These are phyloP conservation scores for Tetragonisca angustula DNA, from an alignment of 2,888 invertebrate genomes.

Conservation along the genomic window DNA sequence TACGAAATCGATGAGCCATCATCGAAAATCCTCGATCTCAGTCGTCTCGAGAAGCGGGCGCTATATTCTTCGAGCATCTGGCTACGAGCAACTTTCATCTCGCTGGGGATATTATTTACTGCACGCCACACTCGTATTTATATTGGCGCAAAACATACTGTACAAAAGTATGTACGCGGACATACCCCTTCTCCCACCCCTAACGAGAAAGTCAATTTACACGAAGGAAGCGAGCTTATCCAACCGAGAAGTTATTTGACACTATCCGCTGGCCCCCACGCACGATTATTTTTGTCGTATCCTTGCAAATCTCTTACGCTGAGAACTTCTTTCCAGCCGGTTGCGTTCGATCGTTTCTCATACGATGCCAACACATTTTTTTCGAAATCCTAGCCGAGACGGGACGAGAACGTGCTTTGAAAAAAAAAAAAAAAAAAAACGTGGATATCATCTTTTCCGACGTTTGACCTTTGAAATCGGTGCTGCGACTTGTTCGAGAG, in stretches of 20 bases:
- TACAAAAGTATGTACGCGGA: slow-evolving; percentile 30
- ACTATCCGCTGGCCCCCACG: slow-evolving; percentile 26
- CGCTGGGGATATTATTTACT: slow-evolving; percentile 55
- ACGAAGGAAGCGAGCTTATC: slow-evolving; percentile 39
- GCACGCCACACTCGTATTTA: slow-evolving; percentile 27
- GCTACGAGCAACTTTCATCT: slow-evolving; percentile 45
- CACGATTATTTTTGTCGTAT: slow-evolving; percentile 1
- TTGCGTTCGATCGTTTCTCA: slow-evolving; percentile 33
- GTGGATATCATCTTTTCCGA: slow-evolving; percentile 9
- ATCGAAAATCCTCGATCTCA: slow-evolving; percentile 49
- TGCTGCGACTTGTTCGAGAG: not conserved
- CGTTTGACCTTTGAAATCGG: not conserved
- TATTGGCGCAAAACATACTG: slow-evolving; percentile 5
- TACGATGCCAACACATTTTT: slow-evolving; percentile 18
- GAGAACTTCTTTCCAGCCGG: not conserved
- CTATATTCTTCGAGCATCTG: slow-evolving; percentile 54
- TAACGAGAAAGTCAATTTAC: slow-evolving; percentile 49
- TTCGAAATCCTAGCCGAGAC: slow-evolving; percentile 28
- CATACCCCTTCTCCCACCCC: not conserved
- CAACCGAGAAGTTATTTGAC: slow-evolving; percentile 50
- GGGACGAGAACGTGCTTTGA: not conserved
- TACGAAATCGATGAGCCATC: slow-evolving; percentile 38
- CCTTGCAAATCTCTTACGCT: slow-evolving; percentile 31
- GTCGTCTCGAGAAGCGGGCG: slow-evolving; percentile 41
- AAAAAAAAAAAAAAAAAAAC: not conserved